phyloP scores from a whole-genome alignment of 2,113 vertebrate genomes.

The Microcebus jonahi region DNA sequence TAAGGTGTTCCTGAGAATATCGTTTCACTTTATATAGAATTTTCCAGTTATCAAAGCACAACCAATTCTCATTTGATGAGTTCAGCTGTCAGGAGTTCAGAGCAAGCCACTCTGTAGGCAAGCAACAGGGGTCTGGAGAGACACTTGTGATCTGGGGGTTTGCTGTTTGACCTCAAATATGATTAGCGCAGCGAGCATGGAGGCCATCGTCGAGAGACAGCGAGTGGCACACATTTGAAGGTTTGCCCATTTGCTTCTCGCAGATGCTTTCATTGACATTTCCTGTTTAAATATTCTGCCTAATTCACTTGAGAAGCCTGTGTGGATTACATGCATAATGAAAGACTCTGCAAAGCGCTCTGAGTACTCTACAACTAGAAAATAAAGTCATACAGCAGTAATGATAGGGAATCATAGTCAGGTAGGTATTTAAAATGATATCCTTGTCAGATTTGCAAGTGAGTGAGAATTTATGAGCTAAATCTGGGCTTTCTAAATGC shows the following conservation, averaged over 20 bases:
- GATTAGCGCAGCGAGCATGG: background rate
- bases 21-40: constrained; percentile 4
- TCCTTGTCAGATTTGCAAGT: background rate
- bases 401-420: background rate
- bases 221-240: background rate
- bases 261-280: background rate
- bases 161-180: background rate
- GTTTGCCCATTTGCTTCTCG: background rate
- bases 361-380: background rate
- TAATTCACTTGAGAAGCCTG: background rate
- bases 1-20: background rate
- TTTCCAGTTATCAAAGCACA: constrained; percentile 33
- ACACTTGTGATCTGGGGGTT: background rate
- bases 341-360: background rate
- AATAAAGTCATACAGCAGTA: background rate
- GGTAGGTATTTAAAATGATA: background rate
- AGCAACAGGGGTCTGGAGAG: background rate
- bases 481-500: background rate
- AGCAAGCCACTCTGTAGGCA: background rate
- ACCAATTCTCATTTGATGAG: background rate
- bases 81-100: constrained; percentile 5
- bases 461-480: background rate
- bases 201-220: background rate
- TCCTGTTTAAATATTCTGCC: constrained; percentile 22
- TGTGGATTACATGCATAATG: background rate